Evolutionary conservation across 1,140 invertebrate genomes (phyloP).

Genomic region (Hormaphis cornu): DNA sequence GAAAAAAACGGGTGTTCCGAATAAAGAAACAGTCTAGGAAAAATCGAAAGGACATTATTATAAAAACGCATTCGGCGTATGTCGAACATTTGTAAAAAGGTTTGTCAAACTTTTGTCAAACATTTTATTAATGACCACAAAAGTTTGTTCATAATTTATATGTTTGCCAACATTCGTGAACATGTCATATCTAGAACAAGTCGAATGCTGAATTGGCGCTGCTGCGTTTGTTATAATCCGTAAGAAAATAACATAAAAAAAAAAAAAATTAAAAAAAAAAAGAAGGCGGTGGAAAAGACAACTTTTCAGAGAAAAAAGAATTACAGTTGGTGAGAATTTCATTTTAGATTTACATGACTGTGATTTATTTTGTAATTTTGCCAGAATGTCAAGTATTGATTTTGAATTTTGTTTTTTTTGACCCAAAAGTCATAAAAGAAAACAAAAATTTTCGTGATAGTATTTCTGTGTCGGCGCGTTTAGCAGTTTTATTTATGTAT

Average conservation of each 20-base stretch:
- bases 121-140: not conserved
- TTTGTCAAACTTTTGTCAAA: not conserved
- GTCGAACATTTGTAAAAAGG: not conserved
- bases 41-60: too few species aligned
- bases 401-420: too few species aligned
- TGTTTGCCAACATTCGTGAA: not conserved
- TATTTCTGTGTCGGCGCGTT: not conserved
- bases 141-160: not conserved
- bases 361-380: not conserved
- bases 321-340: not conserved
- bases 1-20: too few species aligned
- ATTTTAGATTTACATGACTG: not conserved
- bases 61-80: not conserved
- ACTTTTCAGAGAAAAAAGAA: not conserved
- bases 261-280: not conserved
- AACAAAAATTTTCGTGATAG: too few species aligned
- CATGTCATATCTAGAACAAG: not conserved
- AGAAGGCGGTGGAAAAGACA: not conserved
- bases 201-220: not conserved
- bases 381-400: too few species aligned
- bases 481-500: not conserved
- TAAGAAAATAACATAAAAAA: not conserved
- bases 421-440: too few species aligned
- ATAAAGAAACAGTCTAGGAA: too few species aligned
- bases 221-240: not conserved